These are phyloP conservation scores for Erebia aethiops DNA, from an alignment of 2,888 invertebrate genomes.

Conservation along the genomic window DNA sequence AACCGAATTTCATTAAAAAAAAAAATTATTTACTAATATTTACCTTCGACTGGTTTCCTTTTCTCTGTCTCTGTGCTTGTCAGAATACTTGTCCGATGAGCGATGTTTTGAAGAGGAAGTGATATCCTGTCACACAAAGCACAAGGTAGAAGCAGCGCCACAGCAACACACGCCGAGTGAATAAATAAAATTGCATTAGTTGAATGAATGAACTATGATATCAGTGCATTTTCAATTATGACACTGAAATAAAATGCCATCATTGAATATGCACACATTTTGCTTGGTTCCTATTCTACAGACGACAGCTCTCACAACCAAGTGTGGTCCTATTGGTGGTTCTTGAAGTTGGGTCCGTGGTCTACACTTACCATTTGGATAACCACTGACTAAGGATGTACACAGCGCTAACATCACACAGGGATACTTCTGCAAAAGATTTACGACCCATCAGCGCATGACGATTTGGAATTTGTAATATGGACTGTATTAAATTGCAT, in stretches of 20 bases:
- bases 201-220: slow-evolving; percentile 63
- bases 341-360: slow-evolving; percentile 69
- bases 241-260: slow-evolving; percentile 45
- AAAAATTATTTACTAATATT: slow-evolving; percentile 20
- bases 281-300: slow-evolving; percentile 65
- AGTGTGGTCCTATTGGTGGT: slow-evolving; percentile 63
- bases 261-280: slow-evolving; percentile 68
- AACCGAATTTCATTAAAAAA: neutral
- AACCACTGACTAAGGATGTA: slow-evolving; percentile 85
- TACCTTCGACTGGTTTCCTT: slow-evolving; percentile 70
- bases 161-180: slow-evolving; percentile 83
- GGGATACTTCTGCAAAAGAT: slow-evolving; percentile 91
- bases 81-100: slow-evolving; percentile 78
- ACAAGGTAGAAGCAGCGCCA: slow-evolving; percentile 84
- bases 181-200: slow-evolving; percentile 82
- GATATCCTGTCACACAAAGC: slow-evolving; percentile 84
- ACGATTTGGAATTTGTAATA: slow-evolving; percentile 69
- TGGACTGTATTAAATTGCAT: slow-evolving; percentile 53
- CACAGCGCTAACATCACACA: slow-evolving; percentile 87
- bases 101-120: slow-evolving; percentile 82
- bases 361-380: slow-evolving; percentile 87
- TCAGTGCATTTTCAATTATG: slow-evolving; percentile 65
- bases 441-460: slow-evolving; percentile 87
- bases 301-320: slow-evolving; percentile 53
- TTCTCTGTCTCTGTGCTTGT: slow-evolving; percentile 78